Base-by-base conservation (phyloP, 2,113 vertebrate genomes). In the Podarcis cretensis region DNA sequence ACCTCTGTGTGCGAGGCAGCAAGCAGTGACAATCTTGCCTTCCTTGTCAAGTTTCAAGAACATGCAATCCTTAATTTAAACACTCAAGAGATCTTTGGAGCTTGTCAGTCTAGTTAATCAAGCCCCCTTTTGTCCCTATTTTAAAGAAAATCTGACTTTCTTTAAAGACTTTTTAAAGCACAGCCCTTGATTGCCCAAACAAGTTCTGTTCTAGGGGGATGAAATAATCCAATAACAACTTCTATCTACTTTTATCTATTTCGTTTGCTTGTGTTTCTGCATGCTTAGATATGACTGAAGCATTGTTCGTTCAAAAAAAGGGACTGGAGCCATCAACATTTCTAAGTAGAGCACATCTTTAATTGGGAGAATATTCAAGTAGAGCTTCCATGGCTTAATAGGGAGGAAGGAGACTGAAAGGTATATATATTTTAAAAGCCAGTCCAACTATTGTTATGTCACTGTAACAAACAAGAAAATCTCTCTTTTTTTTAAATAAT, bases 31-130 rank as follows among this genome's bases (percentile, higher is more conserved):
- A 96, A 95, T 95, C 93, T 90, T 0, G 79, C 93, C 94, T 96
- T 93, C 91, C 94, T 95, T 96, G 96, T 97, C 96, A 96, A 95
- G 95, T 97, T 96, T 96, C 94, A 94, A 96, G 96, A 96, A 96
- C 95, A 96, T 94, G 88, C 94, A 96, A 94, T 97, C 96, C 96
- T 96, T 97, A 97, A 97, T 97, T 97, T 97, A 97, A 97, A 96
- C 96, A 97, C 97, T 97, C 95, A 96, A 97, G 95, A 97, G 95
- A 96, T 96, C 96, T 96, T 94, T 96, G 96, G 96, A 97, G 95
- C 95, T 96, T 97, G 96, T 96, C 97, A 96, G 93, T 96, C 95
- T 96, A 94, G 92, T 96, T 97, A 97, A 97, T 97, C 95, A 97
- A 97, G 94, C 94, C 86, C 88, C 59, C 95, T 94, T 65, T 81